Percentiles rank a stretch among this genome's conserved stretches.
Conservation (phyloP, 2,888 invertebrate genomes). For the Antitype chi region DNA sequence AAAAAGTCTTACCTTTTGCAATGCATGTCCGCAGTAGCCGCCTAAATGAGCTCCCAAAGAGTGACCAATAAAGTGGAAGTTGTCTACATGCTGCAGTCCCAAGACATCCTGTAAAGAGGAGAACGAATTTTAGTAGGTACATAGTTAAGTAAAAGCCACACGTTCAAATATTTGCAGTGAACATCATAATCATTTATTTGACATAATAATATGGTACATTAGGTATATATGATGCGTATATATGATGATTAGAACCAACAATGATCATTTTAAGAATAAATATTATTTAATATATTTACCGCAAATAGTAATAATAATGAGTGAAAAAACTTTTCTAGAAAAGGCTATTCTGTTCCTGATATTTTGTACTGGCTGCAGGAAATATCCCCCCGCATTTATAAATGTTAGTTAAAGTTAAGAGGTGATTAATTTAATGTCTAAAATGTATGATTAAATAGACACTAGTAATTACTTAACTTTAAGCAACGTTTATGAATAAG, state of each 20-base stretch:
- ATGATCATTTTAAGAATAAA: not conserved
- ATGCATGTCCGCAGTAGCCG: conserved; percentile 95
- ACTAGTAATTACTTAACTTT: too few relatives aligned
- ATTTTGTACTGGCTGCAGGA: not conserved
- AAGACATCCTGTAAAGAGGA: conserved; percentile 86
- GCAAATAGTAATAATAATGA: not conserved
- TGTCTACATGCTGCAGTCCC: conserved; percentile 90
- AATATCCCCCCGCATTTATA: too few relatives aligned
- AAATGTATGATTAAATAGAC: too few relatives aligned
- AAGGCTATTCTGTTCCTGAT: not conserved
- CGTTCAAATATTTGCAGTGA: too few relatives aligned
- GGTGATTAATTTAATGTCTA: too few relatives aligned
- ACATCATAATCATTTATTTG: not conserved
- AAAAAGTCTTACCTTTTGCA: conserved; percentile 90
- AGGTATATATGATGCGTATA: too few relatives aligned
- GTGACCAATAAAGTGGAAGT: conserved; percentile 96
- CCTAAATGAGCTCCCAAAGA: conserved; percentile 96
- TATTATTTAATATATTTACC: not conserved
- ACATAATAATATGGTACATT: too few relatives aligned
- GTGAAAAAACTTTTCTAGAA: not conserved
- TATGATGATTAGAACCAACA: too few relatives aligned
- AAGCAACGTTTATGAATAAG: too few relatives aligned
- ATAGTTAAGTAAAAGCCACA: too few relatives aligned
- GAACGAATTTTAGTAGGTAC: not conserved
- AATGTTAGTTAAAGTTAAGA: too few relatives aligned